A percentile compares a stretch with the other conserved stretches of the same genome.
Evolutionary conservation across 2,797 vertebrate genomes (phyloP).

Genomic region (Decapterus maruadsi): DNA sequence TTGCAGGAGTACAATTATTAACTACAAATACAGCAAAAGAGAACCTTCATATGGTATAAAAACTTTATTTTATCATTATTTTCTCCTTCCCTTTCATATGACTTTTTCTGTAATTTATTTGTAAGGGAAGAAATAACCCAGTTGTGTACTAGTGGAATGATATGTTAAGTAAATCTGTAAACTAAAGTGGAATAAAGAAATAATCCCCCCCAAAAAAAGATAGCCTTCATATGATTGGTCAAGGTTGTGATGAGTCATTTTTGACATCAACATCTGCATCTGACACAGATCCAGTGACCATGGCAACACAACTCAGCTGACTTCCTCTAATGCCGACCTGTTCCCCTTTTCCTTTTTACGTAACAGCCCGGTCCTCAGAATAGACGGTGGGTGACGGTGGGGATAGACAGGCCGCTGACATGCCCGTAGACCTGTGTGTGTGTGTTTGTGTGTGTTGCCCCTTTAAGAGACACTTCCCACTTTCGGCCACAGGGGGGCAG

Average conservation of each 20-base stretch:
- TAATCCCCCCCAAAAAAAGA: neutral
- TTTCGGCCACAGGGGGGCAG: slow-evolving; percentile 66
- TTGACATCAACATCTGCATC: neutral
- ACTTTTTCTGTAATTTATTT: too few species aligned
- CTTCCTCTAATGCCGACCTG: slow-evolving; percentile 44
- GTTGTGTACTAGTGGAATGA: too few species aligned
- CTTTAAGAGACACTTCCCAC: slow-evolving; percentile 18
- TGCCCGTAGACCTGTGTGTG: neutral
- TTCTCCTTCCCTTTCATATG: too few species aligned
- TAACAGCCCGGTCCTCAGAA: slow-evolving; percentile 38
- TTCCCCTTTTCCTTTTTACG: slow-evolving; percentile 40
- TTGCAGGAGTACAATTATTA: neutral
- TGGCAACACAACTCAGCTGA: slow-evolving; percentile 22
- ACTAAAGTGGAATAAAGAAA: too few species aligned
- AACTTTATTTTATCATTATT: too few species aligned
- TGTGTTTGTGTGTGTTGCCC: neutral
- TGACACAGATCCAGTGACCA: slow-evolving; percentile 20
- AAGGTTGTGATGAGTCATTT: neutral
- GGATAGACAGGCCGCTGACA: neutral
- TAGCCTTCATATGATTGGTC: neutral
- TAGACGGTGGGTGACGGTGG: slow-evolving; percentile 1
- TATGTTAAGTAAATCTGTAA: too few species aligned
- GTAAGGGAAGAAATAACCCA: too few species aligned
- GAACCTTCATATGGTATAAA: neutral
- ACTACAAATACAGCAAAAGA: neutral